Evolutionary conservation across 2,113 vertebrate genomes (phyloP), one percentile per base, ranked within the genome.

Genomic region (Polypterus bichir): DNA sequence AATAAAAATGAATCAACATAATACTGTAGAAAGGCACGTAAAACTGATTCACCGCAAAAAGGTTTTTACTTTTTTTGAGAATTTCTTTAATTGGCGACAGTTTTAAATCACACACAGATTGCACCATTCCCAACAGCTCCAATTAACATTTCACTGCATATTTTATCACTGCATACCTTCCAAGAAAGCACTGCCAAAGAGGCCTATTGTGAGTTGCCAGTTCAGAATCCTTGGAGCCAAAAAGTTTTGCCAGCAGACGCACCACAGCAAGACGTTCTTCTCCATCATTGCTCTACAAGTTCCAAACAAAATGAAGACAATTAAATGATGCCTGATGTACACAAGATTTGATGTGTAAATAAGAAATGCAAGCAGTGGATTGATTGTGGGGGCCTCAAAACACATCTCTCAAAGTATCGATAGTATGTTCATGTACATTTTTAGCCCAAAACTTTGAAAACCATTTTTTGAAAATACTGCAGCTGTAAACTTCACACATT

Each of bases 161-260:
- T 4, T 48, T 0, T 0, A 2, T 53, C 27, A 66, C 74, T 47
- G 72, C 89, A 82, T 76, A 97, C 95, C 96, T 81, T 73, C 96
- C 95, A 69, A 99, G 85, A 78, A 99, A 99, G 73, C 95, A 99
- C 63, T 99, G 96, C 96, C 96, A 99, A 62, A 99, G 89, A 3
- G 95, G 94, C 68, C 94, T 86, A 77, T 99, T 99, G 68, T 99
- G 96, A 1, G 91, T 94, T 61, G 96, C 95, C 65, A 99, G 84
- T 71, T 99, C 96, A 2, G 96, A 99, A 84, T 98, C 95, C 85
- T 93, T 98, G 73, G 92, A 94, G 45, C 96, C 96, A 77, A 98
- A 98, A 63, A 99, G 79, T 79, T 99, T 99, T 8, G 96, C 94
- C 55, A 98, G 72, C 74, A 99, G 86, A 58, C 93, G 88, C 64